phyloP scores from a whole-genome alignment of 2,113 vertebrate species.

The Pangasianodon hypophthalmus region DNA sequence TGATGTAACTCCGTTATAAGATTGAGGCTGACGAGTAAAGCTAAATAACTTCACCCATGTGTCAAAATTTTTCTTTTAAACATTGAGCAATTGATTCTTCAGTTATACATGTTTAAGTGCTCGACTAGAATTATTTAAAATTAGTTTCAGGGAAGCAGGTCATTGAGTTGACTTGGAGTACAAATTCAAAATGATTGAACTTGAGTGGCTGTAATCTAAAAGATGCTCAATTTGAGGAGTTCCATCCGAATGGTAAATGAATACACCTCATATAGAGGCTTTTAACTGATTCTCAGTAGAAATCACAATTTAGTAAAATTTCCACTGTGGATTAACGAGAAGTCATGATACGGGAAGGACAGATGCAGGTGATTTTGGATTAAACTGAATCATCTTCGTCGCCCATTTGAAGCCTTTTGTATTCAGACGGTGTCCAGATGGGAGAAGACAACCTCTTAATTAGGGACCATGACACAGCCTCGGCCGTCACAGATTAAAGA shows the following conservation, averaged over 20 bases:
- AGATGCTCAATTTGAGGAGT: neutral
- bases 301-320: neutral
- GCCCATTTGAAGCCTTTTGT: constrained; percentile 9
- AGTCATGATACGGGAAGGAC: neutral
- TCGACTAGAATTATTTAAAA: neutral
- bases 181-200: neutral
- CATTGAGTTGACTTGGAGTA: neutral
- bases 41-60: neutral
- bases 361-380: neutral
- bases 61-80: neutral
- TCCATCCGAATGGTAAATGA: neutral
- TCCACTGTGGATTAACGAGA: neutral
- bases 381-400: neutral
- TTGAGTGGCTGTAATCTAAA: neutral
- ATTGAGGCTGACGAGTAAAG: neutral
- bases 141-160: neutral
- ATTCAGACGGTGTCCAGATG: constrained; percentile 26
- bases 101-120: no score
- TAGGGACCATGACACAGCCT: constrained; percentile 19
- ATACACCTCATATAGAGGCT: neutral
- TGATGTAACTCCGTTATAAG: neutral
- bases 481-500: constrained; percentile 23
- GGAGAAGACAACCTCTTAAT: constrained; percentile 35
- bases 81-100: no score
- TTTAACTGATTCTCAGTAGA: neutral